These are phyloP conservation scores for Melipona quadrifasciata DNA, from an alignment of 1,140 invertebrate genomes.

Conservation along the genomic window DNA sequence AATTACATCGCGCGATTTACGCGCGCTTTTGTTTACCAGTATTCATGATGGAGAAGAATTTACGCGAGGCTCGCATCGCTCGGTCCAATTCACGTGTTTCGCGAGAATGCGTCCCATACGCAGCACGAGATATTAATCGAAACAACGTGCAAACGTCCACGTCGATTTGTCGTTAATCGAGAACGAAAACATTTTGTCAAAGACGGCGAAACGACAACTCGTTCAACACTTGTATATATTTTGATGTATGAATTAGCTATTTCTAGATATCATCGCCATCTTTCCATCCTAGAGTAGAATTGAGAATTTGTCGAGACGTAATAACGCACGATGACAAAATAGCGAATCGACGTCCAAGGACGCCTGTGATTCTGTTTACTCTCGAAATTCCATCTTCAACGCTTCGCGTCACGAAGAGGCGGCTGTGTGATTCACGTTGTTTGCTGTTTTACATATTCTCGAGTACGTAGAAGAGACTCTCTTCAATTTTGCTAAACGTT, in stretches of 20 bases:
- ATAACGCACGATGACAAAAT: not conserved
- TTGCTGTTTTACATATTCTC: too few relatives aligned
- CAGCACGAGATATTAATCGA: not conserved
- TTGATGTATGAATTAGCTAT: too few relatives aligned
- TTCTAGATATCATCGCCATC: too few relatives aligned
- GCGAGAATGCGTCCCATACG: not conserved
- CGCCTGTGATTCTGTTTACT: not conserved
- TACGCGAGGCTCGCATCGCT: constrained; percentile 12
- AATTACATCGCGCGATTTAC: constrained; percentile 47
- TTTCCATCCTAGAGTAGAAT: too few relatives aligned
- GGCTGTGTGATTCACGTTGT: not conserved
- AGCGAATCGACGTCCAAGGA: not conserved
- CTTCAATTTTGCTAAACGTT: not conserved
- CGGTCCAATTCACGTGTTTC: not conserved
- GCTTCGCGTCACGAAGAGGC: not conserved
- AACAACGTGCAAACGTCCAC: not conserved
- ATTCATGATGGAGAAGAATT: constrained; percentile 4
- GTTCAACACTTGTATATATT: too few relatives aligned
- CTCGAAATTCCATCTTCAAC: not conserved
- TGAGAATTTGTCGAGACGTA: not conserved
- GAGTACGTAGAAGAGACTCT: not conserved
- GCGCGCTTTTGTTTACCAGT: constrained; percentile 36
- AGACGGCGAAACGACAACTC: too few relatives aligned
- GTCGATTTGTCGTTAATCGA: not conserved
- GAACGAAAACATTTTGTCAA: too few relatives aligned